Evolutionary conservation across 2,113 vertebrate species (phyloP).

Genomic region (Phylloscopus trochilus): DNA sequence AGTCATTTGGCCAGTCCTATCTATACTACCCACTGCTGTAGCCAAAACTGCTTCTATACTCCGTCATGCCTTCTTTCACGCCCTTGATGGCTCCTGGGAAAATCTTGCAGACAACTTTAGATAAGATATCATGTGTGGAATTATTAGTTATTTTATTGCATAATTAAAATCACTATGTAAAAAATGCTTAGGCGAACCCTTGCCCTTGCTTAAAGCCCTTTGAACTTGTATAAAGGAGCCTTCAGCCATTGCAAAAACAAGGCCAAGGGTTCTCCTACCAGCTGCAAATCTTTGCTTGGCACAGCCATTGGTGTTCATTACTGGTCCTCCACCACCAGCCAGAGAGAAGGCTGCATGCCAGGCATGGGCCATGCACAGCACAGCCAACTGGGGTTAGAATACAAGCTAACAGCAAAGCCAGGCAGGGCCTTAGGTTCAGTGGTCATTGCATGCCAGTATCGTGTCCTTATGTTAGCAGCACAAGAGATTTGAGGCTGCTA

Average conservation of each 20-base stretch:
- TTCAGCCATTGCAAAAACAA: neutral
- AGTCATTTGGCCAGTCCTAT: neutral
- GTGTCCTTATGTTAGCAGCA: neutral
- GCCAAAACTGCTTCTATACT: neutral
- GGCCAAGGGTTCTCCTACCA: neutral
- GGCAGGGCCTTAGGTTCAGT: neutral
- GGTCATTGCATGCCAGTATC: neutral
- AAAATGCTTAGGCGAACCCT: neutral
- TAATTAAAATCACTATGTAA: neutral
- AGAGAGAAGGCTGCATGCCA: neutral
- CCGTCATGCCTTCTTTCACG: neutral
- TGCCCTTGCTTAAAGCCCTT: neutral
- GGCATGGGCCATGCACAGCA: neutral
- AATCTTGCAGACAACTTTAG: neutral
- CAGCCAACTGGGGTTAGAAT: neutral
- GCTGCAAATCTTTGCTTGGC: neutral
- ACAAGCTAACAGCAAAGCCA: accelerated
- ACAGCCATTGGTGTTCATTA: accelerated
- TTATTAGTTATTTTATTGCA: neutral
- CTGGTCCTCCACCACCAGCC: accelerated
- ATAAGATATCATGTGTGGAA: neutral
- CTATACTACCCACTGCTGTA: neutral
- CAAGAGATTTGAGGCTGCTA: neutral
- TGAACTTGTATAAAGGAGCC: neutral
- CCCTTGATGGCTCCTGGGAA: neutral